Base-by-base conservation (phyloP, 2,888 invertebrate genomes). In the Nesidiocoris tenuis region DNA sequence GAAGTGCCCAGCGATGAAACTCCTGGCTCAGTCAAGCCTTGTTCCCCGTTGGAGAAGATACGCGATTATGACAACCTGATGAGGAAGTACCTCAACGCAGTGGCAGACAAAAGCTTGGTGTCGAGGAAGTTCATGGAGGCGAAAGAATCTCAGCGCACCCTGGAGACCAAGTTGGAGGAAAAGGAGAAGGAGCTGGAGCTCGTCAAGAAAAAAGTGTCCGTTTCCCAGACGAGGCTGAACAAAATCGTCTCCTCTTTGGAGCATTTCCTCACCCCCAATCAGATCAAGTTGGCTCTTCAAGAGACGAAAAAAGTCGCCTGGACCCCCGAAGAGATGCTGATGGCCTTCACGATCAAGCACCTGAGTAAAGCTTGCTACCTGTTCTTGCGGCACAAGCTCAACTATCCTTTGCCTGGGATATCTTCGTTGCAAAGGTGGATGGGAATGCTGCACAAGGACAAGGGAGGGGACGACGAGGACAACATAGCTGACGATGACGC, bases 291-390 rank as follows among this genome's bases (percentile, higher is more conserved):
- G 1, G 61, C 68, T 9, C 59, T 75, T 18, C 67, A 75, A 55
- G 75, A 75, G 12, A 68, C 68, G 0, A 75, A 75, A 23, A 75
- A 75, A 67, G 75, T 75, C 1, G 67, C 75, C 1, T 75, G 75
- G 75, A 57, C 75, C 2, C 75, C 75, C 18, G 68, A 75, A 54
- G 75, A 75, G 61, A 75, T 75, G 75, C 59, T 75, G 18, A 68
- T 68, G 17, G 75, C 75, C 18, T 75, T 75, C 63, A 75, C 75
- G 19, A 75, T 75, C 68, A 67, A 68, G 21, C 68, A 75, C 55
- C 25, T 75, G 61, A 75, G 75, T 68, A 75, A 75, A 63, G 68
- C 68, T 19, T 75, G 75, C 63, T 75, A 75, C 39, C 61, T 68
- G 7, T 75, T 68, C 18, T 55, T 75, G 18, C 23, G 75, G 17